Base-by-base conservation (phyloP, 2,888 invertebrate species). In the Drosophila parthenogenetica region DNA sequence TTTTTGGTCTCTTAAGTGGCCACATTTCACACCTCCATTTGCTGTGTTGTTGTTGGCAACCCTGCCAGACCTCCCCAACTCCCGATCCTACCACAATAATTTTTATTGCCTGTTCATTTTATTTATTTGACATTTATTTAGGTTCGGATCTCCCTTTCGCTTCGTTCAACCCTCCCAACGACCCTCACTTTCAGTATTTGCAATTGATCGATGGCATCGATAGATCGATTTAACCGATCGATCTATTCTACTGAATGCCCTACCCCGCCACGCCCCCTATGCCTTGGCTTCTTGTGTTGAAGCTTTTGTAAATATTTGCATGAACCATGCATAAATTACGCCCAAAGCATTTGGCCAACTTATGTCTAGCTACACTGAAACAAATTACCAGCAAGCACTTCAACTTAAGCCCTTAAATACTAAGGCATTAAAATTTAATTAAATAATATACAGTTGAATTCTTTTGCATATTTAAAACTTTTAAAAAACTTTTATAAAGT, bases 71-170 rank as follows among this genome's bases (percentile, higher is more conserved):
- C 42, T 53, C 10, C 16, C 13, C 29, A 13, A 11, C n/a, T 8
- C 32, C 11, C n/a, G 10, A 25, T 10, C 10, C 7, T 5, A 32
- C 1, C n/a, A 3, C 14, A 11, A 0, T 39, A 1, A 11, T 8
- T 60, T 76, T 80, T 81, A 71, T 79, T 83, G 77, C 62, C 75
- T 70, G 75, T 81, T 83, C 73, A 71, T 75, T 79, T 83, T 84
- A 84, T 84, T 84, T 87, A 87, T 87, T 82, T 84, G 84, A 84
- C 84, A 82, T 78, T 84, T 87, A 82, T 80, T 82, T 78, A 74
- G 83, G 78, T 69, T 67, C 69, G 81, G 63, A 60, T 61, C 68
- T 46, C 22, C 43, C 29, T 22, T n/a, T n/a, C n/a, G n/a, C n/a
- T n/a, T n/a, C n/a, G n/a, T n/a, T 54, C 45, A 53, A 22, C 22